phyloP scores from a whole-genome alignment of 2,113 vertebrate species.

The Scopus umbretta region DNA sequence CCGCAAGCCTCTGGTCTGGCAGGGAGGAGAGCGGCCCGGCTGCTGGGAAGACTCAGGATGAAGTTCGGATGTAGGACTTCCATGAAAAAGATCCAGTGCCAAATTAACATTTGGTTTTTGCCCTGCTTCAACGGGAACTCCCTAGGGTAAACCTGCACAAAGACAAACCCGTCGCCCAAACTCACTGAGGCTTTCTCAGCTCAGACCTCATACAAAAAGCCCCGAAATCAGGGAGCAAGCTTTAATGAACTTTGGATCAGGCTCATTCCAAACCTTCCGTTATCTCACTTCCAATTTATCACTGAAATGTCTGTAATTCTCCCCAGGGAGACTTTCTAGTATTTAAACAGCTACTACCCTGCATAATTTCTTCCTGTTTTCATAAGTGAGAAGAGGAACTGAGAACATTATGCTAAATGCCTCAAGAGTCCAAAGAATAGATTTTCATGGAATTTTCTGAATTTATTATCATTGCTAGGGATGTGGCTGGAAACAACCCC shows the following conservation, averaged over 20 bases:
- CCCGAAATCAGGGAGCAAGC: neutral
- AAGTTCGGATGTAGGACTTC: neutral
- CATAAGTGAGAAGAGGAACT: constrained; percentile 14
- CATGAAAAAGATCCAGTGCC: neutral
- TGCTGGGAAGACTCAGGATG: neutral
- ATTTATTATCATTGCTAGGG: neutral
- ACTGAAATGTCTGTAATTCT: constrained; percentile 30
- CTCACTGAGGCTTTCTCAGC: neutral
- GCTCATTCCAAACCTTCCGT: neutral
- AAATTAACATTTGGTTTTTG: neutral
- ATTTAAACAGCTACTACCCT: constrained; percentile 45
- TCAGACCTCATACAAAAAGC: neutral
- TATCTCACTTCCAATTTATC: constrained; percentile 42
- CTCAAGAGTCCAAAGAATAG: constrained; percentile 3
- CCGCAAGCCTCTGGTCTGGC: neutral
- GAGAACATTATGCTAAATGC: constrained; percentile 30
- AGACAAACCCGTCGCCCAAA: neutral
- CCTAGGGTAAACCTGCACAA: neutral
- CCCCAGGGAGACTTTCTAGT: constrained; percentile 38
- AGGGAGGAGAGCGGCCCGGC: neutral
- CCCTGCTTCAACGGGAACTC: neutral
- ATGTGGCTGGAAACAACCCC: neutral
- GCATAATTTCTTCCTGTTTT: constrained; percentile 61
- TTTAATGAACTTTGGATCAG: neutral
- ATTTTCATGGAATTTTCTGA: constrained; percentile 23